Evolutionary conservation across 2,797 vertebrate genomes (phyloP), one percentile per base, ranked within the genome.

Genomic region (Sphenodon punctatus): DNA sequence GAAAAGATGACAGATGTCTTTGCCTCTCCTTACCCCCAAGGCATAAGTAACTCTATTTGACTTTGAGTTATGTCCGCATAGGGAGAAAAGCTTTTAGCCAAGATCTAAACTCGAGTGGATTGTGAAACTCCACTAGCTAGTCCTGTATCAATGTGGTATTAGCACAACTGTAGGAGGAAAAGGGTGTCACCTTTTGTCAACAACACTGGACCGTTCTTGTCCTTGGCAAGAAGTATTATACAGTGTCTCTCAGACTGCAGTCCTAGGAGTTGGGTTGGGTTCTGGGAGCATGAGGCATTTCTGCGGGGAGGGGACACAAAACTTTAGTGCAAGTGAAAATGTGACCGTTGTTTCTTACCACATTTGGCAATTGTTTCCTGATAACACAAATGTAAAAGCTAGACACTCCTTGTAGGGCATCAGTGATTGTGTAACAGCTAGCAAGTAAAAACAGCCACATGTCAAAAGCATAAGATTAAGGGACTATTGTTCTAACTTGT

Each of bases 291-390:
- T 3, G 63, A 75, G 89, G 68, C 78, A 77, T 3, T 8, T 67
- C 73, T 73, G 16, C 5, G 61, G 75, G 66, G 53, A 65, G 27
- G 78, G 61, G 63, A 87, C 90, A 73, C 73, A 86, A 32, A 91
- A 73, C 77, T 90, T 82, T 85, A 70, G 48, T 65, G 55, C 30
- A 5, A 77, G 27, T 13, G 55, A 64, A 8, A 0, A 0, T 72
- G 42, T 67, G 45, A 55, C 34, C 19, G 32, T 23, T 6, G 5
- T 38, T 38, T 67, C 39, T 5, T 43, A 39, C 77, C 82, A n/a
- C 15, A 30, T 27, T 58, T 74, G 60, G 56, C 19, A 75, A 1
- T 87, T 89, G 86, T 58, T 22, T n/a, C n/a, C n/a, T n/a, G n/a
- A n/a, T n/a, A n/a, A n/a, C n/a, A 34, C 5, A 34, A 3, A 8